phyloP scores from a whole-genome alignment of 1,140 invertebrate genomes.

The Hyposmocoma kahamanoa region DNA sequence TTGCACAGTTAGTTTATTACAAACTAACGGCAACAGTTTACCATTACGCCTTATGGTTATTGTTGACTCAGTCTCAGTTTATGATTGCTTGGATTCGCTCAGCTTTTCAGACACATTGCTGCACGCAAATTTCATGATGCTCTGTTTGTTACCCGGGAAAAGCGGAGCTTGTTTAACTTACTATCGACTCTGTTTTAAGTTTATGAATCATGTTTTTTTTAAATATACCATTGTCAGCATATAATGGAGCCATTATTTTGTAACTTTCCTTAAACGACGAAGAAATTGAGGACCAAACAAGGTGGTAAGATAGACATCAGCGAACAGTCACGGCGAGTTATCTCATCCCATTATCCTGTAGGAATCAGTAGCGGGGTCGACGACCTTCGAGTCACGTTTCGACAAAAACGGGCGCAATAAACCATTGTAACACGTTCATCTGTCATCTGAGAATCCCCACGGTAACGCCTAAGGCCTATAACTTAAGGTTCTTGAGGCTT shows the following conservation, averaged over 20 bases:
- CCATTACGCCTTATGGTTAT: conserved; percentile 22
- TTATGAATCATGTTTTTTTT: no score
- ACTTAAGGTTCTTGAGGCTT: conserved; percentile 37
- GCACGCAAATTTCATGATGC: conserved; percentile 58
- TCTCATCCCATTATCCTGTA: conserved; percentile 35
- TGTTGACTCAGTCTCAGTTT: conserved; percentile 36
- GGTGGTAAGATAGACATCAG: conserved; percentile 38
- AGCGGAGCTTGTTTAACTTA: conserved; percentile 18
- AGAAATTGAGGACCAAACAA: conserved; percentile 18
- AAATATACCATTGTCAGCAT: no score
- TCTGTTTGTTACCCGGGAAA: conserved; percentile 45
- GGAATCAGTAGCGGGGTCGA: conserved; percentile 50
- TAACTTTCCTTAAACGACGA: conserved; percentile 23
- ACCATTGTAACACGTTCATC: conserved; percentile 52
- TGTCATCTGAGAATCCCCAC: conserved; percentile 51
- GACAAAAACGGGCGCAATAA: conserved; percentile 45
- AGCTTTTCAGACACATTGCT: conserved; percentile 48
- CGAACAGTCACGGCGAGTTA: conserved; percentile 31
- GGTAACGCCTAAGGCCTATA: conserved; percentile 41
- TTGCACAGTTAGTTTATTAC: neutral
- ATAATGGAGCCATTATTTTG: no score
- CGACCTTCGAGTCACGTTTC: conserved; percentile 46
- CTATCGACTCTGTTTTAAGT: no score
- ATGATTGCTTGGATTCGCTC: conserved; percentile 38
- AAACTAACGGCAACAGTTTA: neutral